Base-by-base conservation (phyloP, 2,888 invertebrate genomes). In the Mycalesis mineus region DNA sequence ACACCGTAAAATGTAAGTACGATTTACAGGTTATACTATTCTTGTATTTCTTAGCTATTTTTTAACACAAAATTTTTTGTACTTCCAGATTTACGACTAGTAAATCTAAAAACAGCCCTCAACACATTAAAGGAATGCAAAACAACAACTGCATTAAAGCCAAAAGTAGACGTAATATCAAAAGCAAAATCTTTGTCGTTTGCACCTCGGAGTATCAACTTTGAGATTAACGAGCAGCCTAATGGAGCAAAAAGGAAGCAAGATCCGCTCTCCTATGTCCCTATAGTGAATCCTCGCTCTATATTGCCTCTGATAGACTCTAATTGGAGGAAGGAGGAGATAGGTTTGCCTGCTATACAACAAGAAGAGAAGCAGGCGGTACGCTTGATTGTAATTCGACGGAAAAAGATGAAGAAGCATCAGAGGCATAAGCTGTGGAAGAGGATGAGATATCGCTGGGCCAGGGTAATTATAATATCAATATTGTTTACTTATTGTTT, bases 341-440 rank as follows among this genome's bases (percentile, higher is more conserved):
- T 91, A 22, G 90, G 91, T 29, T 68, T 91, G 42, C 92, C 92
- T 0, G 70, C 85, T 0, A 63, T 74, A 1, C 72, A 72, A 2
- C 77, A 80, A 53, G 87, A 91, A 49, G 93, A 94, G 72, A 95
- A 94, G 72, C 92, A 93, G 70, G 96, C 96, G 0, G 92, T 91
- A 0, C 88, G 94, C 52, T 80, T 96, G 58, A 93, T 96, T 64
- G 93, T 95, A 0, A 96, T 96, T 36, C 90, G 97, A 49, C 89
- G 93, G 50, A 92, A 92, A 54, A 97, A 97, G 83, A 97, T 97
- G 95, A 96, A 94, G 79, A 96, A 94, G 69, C 97, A 97, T 73
- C 95, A 96, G 77, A 84, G 95, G 45, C 94, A 84, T 77, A 97
- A 97, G 80, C 84, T 96, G 55, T 91, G 95, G 64, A 96, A 95